phyloP scores from a whole-genome alignment of 2,888 invertebrate genomes.

The Carcina quercana region DNA sequence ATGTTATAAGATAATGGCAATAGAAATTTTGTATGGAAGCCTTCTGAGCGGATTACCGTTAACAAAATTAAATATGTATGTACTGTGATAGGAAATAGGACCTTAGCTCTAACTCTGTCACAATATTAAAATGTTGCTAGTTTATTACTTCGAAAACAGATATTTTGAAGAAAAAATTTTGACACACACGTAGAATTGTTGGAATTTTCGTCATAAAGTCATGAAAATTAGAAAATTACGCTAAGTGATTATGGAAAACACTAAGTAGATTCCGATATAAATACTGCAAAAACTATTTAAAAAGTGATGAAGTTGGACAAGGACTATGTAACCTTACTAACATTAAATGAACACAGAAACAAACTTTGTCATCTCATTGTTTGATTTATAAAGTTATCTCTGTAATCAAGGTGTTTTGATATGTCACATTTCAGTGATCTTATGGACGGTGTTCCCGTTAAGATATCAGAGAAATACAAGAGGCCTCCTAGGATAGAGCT shows the following conservation, averaged over 20 bases:
- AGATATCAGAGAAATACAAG: conserved; percentile 91
- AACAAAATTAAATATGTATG: no score
- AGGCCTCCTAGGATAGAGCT: conserved; percentile 79
- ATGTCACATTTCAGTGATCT: conserved; percentile 74
- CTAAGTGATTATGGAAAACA: conserved; percentile 29
- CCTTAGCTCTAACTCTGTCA: no score
- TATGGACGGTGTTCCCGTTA: conserved; percentile 91
- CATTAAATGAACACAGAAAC: conserved; percentile 49
- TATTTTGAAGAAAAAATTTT: conserved; percentile 4
- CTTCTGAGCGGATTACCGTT: no score
- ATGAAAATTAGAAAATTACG: conserved; percentile 26
- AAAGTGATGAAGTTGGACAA: conserved; percentile 62
- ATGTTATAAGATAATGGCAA: no score
- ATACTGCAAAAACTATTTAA: conserved; percentile 20
- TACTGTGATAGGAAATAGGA: no score
- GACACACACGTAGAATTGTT: conserved; percentile 19
- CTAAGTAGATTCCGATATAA: conserved; percentile 17
- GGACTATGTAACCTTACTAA: conserved; percentile 67
- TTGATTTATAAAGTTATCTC: conserved; percentile 42
- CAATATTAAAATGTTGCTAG: no score
- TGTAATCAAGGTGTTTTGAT: conserved; percentile 36
- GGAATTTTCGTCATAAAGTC: conserved; percentile 16
- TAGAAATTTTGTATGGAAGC: no score
- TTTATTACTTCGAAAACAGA: no score
- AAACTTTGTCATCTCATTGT: conserved; percentile 64